Base-by-base conservation (phyloP, 2,888 invertebrate species). In the Mycalesis mineus region DNA sequence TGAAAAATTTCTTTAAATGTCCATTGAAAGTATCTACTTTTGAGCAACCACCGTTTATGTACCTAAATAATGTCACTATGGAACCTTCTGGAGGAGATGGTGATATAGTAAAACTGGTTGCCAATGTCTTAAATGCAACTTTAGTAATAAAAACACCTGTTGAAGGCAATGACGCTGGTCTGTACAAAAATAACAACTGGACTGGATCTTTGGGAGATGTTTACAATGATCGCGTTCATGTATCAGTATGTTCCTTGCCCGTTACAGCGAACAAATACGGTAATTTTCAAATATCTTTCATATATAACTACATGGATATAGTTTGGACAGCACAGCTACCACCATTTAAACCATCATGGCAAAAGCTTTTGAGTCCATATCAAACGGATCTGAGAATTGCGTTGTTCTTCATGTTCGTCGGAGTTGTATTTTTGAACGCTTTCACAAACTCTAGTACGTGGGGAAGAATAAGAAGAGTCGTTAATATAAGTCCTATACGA, bases 191-290 rank as follows among this genome's bases (percentile, higher is more conserved):
- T 60, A 70, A 72, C 33, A 80, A 74, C 61, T 82, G 83, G 83
- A 80, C 82, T n/a, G 82, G 83, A 0, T 77, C 80, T 7, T 64
- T 83, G 9, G 82, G 82, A 1, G 80, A 81, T 13, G 66, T 80
- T 8, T 78, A 66, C 51, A 79, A 80, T 50, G 63, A 61, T 8
- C 66, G 63, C 7, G 75, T 69, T 4, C 72, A 80, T 48, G 67
- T 65, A 31, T 78, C 83, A 1, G 72, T 77, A 40, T 79, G 78
- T 59, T 71, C 79, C 6, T 57, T 71, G 33, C 80, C 83, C 5
- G 57, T 83, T 13, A 76, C 76, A 7, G 61, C 68, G 9, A 52
- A 65, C 57, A 76, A 72, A 65, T 72, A 77, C 66, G 75, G 70
- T 13, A 77, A 79, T 70, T 84, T 83, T 64, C 77, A 79, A 71